These are phyloP conservation scores for Oenanthe oenanthe DNA, from an alignment of 2,113 vertebrate genomes.

Conservation along the genomic window DNA sequence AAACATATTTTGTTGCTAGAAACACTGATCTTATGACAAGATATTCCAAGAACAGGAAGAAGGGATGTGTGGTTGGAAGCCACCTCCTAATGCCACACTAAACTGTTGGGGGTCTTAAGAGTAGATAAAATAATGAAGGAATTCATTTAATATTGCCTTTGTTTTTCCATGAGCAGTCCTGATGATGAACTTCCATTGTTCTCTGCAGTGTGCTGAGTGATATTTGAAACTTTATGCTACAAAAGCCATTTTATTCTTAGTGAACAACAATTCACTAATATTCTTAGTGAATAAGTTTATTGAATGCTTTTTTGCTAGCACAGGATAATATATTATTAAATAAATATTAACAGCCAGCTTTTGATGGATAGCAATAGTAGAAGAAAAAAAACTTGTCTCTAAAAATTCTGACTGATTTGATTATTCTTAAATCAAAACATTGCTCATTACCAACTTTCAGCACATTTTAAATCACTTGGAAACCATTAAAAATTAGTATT, in stretches of 20 bases:
- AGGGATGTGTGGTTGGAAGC: neutral
- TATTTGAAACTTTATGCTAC: neutral
- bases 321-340: neutral
- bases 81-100: neutral
- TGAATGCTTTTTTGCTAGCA: neutral
- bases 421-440: neutral
- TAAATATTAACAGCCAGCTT: neutral
- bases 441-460: neutral
- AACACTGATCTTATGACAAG: neutral
- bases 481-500: neutral
- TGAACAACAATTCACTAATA: neutral
- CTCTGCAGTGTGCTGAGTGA: neutral
- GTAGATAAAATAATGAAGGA: neutral
- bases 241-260: neutral
- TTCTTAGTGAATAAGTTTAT: neutral
- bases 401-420: neutral
- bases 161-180: neutral
- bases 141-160: neutral
- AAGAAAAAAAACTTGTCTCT: neutral
- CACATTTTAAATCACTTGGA: neutral
- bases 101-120: neutral
- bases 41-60: neutral
- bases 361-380: neutral
- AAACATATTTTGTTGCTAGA: neutral
- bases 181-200: neutral